A percentile compares a stretch with the other conserved stretches of the same genome.
Evolutionary conservation across 2,797 vertebrate genomes (phyloP).

Genomic region (Mormyrus proboscirostris): DNA sequence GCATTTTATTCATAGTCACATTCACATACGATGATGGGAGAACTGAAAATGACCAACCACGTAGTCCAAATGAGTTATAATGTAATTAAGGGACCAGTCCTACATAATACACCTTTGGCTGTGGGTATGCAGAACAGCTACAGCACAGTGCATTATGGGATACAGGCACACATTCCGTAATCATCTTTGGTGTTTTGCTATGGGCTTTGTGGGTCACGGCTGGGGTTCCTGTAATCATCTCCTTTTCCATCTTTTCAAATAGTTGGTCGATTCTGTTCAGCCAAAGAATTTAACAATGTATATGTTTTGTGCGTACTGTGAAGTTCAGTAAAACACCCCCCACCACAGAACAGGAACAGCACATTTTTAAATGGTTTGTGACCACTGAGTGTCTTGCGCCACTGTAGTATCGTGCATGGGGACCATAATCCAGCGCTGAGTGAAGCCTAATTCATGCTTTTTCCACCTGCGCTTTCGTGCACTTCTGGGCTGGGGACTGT

Average conservation of each 20-base stretch:
- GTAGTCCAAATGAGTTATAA: background rate
- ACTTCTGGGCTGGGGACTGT: background rate
- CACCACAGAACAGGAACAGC: background rate
- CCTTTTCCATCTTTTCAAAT: background rate
- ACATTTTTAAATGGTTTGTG: background rate
- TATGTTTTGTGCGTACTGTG: background rate
- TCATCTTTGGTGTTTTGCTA: background rate
- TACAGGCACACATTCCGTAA: background rate
- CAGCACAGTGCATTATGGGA: background rate
- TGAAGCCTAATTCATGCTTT: background rate
- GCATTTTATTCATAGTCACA: background rate
- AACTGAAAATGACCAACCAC: background rate
- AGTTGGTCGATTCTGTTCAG: background rate
- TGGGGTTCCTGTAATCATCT: background rate
- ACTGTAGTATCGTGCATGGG: too few relatives aligned
- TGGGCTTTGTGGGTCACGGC: background rate
- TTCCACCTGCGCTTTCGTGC: background rate
- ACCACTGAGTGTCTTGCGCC: background rate
- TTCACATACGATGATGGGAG: background rate
- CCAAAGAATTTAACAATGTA: background rate
- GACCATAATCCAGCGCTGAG: background rate
- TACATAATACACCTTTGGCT: background rate
- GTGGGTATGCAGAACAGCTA: background rate
- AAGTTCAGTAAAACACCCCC: background rate
- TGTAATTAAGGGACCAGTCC: background rate